A percentile compares a stretch with the other conserved stretches of the same genome.
phyloP scores from a whole-genome alignment of 2,113 vertebrate genomes.

The Litocranius walleri region DNA sequence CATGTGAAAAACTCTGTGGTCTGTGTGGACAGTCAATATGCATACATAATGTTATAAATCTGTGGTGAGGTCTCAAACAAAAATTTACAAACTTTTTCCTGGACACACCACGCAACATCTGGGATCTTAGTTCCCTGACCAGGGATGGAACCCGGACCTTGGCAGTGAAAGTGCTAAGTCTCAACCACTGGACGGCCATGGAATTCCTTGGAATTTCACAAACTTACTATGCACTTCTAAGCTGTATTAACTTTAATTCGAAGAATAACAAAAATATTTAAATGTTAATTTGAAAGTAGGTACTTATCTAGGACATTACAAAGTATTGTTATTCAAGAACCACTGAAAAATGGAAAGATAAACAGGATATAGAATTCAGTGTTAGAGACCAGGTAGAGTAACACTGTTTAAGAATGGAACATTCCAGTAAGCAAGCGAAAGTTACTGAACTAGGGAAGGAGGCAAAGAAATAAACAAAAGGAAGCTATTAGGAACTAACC shows the following conservation, averaged over 20 bases:
- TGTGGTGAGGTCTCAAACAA: background rate
- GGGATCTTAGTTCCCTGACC: background rate
- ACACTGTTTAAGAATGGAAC: background rate
- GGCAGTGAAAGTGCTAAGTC: background rate
- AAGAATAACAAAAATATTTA: conserved; percentile 27
- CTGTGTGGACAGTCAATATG: background rate
- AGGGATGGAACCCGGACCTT: background rate
- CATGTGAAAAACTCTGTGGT: background rate
- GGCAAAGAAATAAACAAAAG: conserved; percentile 22
- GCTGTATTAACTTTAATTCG: background rate
- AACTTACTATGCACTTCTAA: background rate
- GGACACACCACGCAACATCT: background rate
- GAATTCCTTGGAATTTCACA: conserved; percentile 31
- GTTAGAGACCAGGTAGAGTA: background rate
- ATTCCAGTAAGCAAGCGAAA: background rate
- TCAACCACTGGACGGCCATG: background rate
- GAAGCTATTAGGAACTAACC: background rate
- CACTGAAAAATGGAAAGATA: background rate
- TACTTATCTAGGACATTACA: background rate
- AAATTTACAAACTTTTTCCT: conserved; percentile 1
- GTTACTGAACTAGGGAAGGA: background rate
- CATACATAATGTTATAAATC: background rate
- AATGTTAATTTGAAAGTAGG: conserved; percentile 25
- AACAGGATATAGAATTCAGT: background rate
- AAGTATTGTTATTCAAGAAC: conserved; percentile 3